These are phyloP conservation scores for Cephus pulcher DNA, from an alignment of 2,888 invertebrate species.

Conservation along the genomic window DNA sequence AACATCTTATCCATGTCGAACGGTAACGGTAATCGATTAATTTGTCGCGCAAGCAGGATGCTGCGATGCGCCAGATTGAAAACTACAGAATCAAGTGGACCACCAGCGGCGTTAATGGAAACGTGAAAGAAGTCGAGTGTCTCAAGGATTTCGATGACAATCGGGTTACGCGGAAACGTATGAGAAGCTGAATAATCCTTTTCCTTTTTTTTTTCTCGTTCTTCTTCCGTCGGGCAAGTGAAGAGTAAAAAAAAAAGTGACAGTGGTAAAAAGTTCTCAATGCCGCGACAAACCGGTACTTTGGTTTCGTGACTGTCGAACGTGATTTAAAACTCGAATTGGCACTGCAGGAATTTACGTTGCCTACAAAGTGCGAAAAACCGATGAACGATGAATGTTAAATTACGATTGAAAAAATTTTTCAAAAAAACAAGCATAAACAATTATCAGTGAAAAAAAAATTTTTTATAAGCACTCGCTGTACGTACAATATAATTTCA, in stretches of 20 bases:
- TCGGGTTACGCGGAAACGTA: not conserved
- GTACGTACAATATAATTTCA: not conserved
- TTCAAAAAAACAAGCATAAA: not conserved
- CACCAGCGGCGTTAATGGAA: not conserved
- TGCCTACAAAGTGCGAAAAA: too few relatives aligned
- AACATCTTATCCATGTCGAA: not conserved
- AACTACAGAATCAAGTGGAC: not conserved
- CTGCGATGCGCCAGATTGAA: not conserved
- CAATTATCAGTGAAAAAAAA: not conserved
- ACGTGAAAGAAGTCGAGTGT: not conserved
- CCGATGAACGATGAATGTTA: too few relatives aligned
- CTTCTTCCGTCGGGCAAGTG: not conserved
- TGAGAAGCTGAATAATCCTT: not conserved
- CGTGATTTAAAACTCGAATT: not conserved
- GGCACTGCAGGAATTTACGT: not conserved
- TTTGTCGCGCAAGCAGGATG: not conserved
- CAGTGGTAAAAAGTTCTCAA: not conserved
- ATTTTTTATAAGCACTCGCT: not conserved
- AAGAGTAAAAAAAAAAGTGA: not conserved
- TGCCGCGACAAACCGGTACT: not conserved
- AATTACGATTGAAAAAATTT: not conserved
- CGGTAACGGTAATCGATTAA: not conserved
- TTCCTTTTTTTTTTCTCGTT: not conserved
- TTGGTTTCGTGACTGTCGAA: not conserved
- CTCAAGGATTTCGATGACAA: not conserved